These are phyloP conservation scores for Prochilodus magdalenae DNA, from an alignment of 2,113 vertebrate genomes.

Conservation along the genomic window DNA sequence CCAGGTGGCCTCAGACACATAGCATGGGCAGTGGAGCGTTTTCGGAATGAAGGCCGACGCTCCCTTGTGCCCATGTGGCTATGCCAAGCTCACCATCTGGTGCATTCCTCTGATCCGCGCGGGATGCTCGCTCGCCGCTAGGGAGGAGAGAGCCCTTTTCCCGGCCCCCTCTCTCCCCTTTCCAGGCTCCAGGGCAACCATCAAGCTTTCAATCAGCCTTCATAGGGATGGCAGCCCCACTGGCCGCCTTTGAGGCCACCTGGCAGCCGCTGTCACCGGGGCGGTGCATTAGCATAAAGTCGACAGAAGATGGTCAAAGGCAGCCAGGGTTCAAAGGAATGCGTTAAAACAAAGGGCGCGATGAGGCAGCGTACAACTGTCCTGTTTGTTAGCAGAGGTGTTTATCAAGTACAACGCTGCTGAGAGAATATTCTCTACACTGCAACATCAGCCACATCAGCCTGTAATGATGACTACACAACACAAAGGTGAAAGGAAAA, in stretches of 20 bases:
- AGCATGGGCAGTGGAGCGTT: slow-evolving; percentile 43
- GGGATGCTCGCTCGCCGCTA: slow-evolving; percentile 21
- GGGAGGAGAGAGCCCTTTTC: slow-evolving; percentile 19
- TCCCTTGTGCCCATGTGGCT: slow-evolving; percentile 31
- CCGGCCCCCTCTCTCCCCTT: slow-evolving; percentile 40
- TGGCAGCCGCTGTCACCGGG: slow-evolving; percentile 44
- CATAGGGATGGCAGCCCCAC: slow-evolving; percentile 35
- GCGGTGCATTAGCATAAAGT: slow-evolving; percentile 51
- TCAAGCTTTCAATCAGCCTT: slow-evolving; percentile 48
- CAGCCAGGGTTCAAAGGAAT: slow-evolving; percentile 30
- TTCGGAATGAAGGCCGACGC: slow-evolving; percentile 32
- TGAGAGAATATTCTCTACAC: not conserved
- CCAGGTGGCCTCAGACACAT: slow-evolving; percentile 35
- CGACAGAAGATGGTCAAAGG: slow-evolving; percentile 3
- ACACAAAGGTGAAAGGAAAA: not conserved
- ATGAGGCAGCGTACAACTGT: slow-evolving; percentile 1
- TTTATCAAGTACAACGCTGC: not conserved
- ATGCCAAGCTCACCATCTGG: slow-evolving; percentile 58
- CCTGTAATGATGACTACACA: not conserved
- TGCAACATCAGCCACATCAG: not conserved
- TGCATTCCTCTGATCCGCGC: slow-evolving; percentile 50
- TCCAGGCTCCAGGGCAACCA: slow-evolving; percentile 43
- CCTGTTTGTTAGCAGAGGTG: slow-evolving; percentile 1
- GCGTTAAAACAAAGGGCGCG: slow-evolving; percentile 20
- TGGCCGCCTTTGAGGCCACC: slow-evolving; percentile 48